These are phyloP conservation scores for Sesamia inferens DNA, from an alignment of 2,888 invertebrate species.

Conservation along the genomic window DNA sequence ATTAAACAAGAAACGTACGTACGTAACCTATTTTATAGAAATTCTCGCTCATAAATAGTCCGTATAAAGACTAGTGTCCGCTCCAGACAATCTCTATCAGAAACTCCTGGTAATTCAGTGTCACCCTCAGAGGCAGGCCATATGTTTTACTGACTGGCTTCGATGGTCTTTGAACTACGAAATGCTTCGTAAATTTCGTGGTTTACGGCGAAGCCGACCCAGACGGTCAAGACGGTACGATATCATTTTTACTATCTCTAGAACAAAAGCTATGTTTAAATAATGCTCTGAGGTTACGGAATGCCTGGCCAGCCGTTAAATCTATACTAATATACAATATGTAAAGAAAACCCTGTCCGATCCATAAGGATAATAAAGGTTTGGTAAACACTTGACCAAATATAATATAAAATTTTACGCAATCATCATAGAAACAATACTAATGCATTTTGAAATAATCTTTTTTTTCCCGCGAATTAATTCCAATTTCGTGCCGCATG, in stretches of 20 bases:
- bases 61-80: constrained; percentile 71
- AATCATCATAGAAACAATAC: no score
- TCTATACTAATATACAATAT: neutral
- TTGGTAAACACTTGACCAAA: no score
- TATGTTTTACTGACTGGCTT: constrained; percentile 77
- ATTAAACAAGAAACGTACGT: constrained; percentile 43
- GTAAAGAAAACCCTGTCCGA: no score
- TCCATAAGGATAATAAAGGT: no score
- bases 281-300: constrained; percentile 31
- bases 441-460: no score
- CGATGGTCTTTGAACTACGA: constrained; percentile 72
- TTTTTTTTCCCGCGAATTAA: no score
- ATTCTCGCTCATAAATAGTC: constrained; percentile 67
- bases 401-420: no score
- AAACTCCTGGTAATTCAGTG: constrained; percentile 76
- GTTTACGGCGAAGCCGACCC: constrained; percentile 72
- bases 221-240: constrained; percentile 70
- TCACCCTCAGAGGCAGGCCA: constrained; percentile 71
- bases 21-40: constrained; percentile 55
- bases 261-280: constrained; percentile 53
- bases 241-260: constrained; percentile 67
- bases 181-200: constrained; percentile 72
- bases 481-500: no score
- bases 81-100: constrained; percentile 72
- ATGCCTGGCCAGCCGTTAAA: constrained; percentile 7